These are phyloP conservation scores for Entomobrya proxima DNA, from an alignment of 2,888 invertebrate species.

Conservation along the genomic window DNA sequence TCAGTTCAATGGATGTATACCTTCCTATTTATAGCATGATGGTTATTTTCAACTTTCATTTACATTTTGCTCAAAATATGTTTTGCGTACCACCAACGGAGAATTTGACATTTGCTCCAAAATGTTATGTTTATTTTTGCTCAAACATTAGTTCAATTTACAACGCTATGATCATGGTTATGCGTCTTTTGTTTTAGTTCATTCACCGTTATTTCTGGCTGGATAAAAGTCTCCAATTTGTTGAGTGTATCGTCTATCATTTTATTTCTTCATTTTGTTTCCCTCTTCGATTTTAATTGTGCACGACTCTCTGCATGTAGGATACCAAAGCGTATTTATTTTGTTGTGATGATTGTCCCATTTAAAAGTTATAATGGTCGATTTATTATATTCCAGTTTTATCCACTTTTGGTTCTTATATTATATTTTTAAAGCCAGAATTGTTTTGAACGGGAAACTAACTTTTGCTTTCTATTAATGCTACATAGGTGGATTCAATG, in stretches of 20 bases:
- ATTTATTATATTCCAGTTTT: not conserved
- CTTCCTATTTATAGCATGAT: too few relatives aligned
- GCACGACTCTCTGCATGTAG: constrained; percentile 19
- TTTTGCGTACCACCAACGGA: too few relatives aligned
- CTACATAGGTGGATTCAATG: constrained; percentile 78
- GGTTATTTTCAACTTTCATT: too few relatives aligned
- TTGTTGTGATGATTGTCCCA: not conserved
- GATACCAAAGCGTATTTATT: not conserved
- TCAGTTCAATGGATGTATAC: too few relatives aligned
- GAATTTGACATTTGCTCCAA: too few relatives aligned
- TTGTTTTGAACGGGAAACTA: not conserved
- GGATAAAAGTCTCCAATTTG: not conserved
- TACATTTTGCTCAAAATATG: too few relatives aligned
- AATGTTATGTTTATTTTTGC: not conserved
- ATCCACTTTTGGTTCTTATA: not conserved
- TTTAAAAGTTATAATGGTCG: not conserved
- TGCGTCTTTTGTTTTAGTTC: not conserved
- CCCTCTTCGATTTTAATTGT: not conserved
- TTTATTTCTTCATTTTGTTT: not conserved
- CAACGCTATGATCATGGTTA: not conserved
- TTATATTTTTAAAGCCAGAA: too few relatives aligned
- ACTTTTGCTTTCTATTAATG: not conserved
- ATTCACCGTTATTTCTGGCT: not conserved
- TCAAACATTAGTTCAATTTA: not conserved
- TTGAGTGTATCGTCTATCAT: too few relatives aligned